phyloP scores from a whole-genome alignment of 2,888 invertebrate species.

The Cataglyphis albicans region DNA sequence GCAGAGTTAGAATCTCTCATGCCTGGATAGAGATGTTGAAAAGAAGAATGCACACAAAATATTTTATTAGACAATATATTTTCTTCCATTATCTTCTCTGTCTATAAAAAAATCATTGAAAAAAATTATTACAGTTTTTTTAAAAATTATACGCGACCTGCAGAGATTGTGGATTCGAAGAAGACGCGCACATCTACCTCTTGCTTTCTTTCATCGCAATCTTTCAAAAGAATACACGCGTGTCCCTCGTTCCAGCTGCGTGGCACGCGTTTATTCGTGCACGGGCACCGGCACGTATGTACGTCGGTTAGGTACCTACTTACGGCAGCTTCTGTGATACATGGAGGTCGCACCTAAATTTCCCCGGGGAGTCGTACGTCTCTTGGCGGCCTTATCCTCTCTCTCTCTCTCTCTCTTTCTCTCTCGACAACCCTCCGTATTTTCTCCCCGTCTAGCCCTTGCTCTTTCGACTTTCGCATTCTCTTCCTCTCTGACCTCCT shows the following conservation, averaged over 20 bases:
- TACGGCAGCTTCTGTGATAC: slow-evolving; percentile 81
- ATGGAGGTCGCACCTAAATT: slow-evolving; percentile 83
- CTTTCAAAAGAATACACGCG: slow-evolving; percentile 8
- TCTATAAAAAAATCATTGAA: background rate
- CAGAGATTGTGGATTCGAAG: background rate
- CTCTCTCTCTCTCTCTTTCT: slow-evolving; percentile 66
- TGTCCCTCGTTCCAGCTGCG: background rate
- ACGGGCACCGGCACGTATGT: slow-evolving; percentile 57
- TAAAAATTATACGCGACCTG: background rate
- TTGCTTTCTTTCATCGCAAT: background rate
- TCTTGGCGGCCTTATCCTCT: slow-evolving; percentile 70
- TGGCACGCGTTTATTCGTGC: slow-evolving; percentile 34
- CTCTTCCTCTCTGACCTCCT: slow-evolving; percentile 6
- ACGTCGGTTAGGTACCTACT: slow-evolving; percentile 79
- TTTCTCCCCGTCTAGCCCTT: slow-evolving; percentile 20
- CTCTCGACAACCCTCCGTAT: slow-evolving; percentile 21
- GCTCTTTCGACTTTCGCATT: slow-evolving; percentile 23
- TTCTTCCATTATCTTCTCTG: background rate
- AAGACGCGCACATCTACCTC: background rate
- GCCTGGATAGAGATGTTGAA: background rate
- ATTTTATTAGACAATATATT: background rate
- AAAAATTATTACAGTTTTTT: background rate
- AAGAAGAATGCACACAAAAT: background rate
- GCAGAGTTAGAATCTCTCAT: background rate
- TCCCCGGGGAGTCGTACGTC: slow-evolving; percentile 81